These are phyloP conservation scores for Lethenteron camtschaticum DNA, from an alignment of 2,113 vertebrate species.

Conservation along the genomic window DNA sequence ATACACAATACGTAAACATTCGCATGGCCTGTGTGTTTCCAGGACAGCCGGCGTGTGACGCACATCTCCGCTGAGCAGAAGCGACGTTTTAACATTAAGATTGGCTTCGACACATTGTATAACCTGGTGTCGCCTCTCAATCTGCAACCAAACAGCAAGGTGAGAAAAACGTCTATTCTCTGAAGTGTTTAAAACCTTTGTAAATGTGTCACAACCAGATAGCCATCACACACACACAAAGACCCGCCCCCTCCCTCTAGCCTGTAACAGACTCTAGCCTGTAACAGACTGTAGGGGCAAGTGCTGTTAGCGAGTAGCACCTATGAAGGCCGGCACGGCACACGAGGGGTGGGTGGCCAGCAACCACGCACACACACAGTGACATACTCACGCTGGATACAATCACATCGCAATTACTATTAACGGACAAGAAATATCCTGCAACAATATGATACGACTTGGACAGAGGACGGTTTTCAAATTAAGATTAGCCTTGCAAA, in stretches of 20 bases:
- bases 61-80: conserved; percentile 79
- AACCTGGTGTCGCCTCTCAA: conserved; percentile 63
- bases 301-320: neutral
- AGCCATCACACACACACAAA: neutral
- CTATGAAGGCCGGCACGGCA: too few species aligned
- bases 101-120: conserved; percentile 55
- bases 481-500: too few species aligned
- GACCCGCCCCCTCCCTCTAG: neutral
- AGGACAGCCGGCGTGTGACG: conserved; percentile 47
- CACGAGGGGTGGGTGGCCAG: too few species aligned
- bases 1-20: too few species aligned
- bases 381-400: too few species aligned
- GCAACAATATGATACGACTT: too few species aligned
- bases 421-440: too few species aligned
- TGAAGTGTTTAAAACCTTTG: too few species aligned
- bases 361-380: too few species aligned
- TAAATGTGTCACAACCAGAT: too few species aligned
- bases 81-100: conserved; percentile 69
- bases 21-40: neutral
- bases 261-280: neutral
- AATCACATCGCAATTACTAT: too few species aligned
- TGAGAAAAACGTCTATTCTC: neutral
- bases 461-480: too few species aligned
- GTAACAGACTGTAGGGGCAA: neutral
- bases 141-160: conserved; percentile 45